Evolutionary conservation across 2,113 vertebrate species (phyloP).

Genomic region (Arvicanthis niloticus): DNA sequence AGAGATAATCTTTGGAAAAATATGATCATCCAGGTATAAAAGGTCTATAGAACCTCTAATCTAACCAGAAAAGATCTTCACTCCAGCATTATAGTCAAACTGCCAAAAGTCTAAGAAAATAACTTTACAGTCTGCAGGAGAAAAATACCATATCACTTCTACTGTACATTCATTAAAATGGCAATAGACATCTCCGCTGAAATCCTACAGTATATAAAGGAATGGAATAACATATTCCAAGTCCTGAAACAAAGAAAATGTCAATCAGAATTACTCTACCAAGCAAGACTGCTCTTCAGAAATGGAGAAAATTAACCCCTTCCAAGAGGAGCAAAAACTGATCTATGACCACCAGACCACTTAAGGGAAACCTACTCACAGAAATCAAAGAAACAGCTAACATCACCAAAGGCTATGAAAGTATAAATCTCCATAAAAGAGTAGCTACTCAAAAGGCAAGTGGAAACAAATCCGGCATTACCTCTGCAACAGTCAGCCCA

Average conservation of each 20-base stretch:
- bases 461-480: neutral
- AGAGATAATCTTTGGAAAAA: neutral
- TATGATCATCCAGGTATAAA: neutral
- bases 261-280: neutral
- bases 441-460: neutral
- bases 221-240: neutral
- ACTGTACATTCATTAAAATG: neutral
- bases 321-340: neutral
- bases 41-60: neutral
- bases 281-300: neutral
- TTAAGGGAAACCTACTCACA: neutral
- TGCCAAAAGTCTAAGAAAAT: neutral
- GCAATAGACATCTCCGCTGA: neutral
- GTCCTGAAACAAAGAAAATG: neutral
- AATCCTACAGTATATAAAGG: neutral
- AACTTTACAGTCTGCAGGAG: neutral
- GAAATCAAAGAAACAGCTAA: neutral
- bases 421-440: neutral
- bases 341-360: neutral
- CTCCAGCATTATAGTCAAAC: neutral
- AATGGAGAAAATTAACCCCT: neutral
- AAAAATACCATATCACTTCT: neutral
- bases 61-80: neutral
- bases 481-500: neutral
- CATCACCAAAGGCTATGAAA: neutral